These are phyloP conservation scores for Stenotaenia linearis DNA, from an alignment of 2,888 invertebrate species.

Conservation along the genomic window DNA sequence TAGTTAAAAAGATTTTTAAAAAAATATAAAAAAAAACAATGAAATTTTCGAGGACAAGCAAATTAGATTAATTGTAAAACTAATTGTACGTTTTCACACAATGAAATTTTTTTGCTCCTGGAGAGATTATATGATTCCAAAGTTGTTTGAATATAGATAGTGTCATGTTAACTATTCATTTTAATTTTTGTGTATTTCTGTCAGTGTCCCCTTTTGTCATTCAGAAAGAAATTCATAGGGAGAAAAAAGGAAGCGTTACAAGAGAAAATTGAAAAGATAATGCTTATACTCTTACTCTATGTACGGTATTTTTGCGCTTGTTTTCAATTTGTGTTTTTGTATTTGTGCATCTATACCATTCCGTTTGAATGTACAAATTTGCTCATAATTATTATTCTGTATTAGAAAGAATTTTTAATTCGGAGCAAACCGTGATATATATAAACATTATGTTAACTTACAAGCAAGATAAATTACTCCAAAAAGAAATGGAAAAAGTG, in stretches of 20 bases:
- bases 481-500: not conserved
- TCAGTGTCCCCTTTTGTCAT: constrained; percentile 26
- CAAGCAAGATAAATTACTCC: not conserved
- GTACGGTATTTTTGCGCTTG: constrained; percentile 19
- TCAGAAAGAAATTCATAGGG: not conserved
- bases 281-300: constrained; percentile 26
- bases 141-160: constrained; percentile 24
- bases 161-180: constrained; percentile 21
- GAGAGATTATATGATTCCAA: constrained; percentile 22
- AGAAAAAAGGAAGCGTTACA: not conserved
- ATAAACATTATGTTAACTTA: not conserved
- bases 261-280: constrained; percentile 1
- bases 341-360: constrained; percentile 26
- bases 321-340: constrained; percentile 8
- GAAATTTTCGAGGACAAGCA: constrained; percentile 8
- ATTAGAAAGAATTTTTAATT: constrained; percentile 17
- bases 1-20: not conserved
- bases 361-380: constrained; percentile 23
- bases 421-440: constrained; percentile 5
- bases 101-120: constrained; percentile 16
- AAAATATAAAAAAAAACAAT: not conserved
- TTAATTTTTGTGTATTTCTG: constrained; percentile 17
- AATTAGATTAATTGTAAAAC: constrained; percentile 13
- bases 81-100: constrained; percentile 14
- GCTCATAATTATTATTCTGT: constrained; percentile 15